Evolutionary conservation across 2,888 invertebrate species (phyloP).

Genomic region (Eristalis arbustorum): DNA sequence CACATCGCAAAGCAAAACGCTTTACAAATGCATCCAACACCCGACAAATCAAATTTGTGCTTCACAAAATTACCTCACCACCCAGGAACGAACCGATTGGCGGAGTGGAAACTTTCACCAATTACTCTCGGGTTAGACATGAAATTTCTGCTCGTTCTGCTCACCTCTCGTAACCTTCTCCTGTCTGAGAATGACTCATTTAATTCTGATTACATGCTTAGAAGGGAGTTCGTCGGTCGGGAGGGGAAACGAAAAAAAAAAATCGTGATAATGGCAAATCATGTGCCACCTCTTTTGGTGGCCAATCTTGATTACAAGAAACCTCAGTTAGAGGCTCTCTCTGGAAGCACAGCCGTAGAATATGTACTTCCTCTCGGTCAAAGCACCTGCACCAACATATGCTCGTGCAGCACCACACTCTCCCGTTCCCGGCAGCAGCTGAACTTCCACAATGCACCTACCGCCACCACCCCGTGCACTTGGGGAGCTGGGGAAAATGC

Average conservation of each 20-base stretch:
- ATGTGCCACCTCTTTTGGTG: constrained; percentile 43
- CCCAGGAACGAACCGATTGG: neutral
- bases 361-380: constrained; percentile 41
- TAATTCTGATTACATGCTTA: constrained; percentile 9
- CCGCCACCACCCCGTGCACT: neutral
- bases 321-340: constrained; percentile 26
- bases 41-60: no score
- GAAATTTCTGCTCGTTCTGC: neutral
- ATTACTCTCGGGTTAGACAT: constrained; percentile 37
- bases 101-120: constrained; percentile 42
- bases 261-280: constrained; percentile 61
- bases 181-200: constrained; percentile 40
- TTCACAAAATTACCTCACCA: no score
- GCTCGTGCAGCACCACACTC: constrained; percentile 10
- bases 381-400: constrained; percentile 61
- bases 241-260: neutral
- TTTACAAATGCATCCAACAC: no score
- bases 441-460: neutral
- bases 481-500: neutral
- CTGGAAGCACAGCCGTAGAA: constrained; percentile 9
- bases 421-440: neutral
- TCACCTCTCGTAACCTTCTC: constrained; percentile 3
- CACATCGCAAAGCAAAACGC: no score
- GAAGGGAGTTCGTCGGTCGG: neutral
- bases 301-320: constrained; percentile 10